Evolutionary conservation across 2,113 vertebrate genomes (phyloP).

Genomic region (Seriola rivoliana): DNA sequence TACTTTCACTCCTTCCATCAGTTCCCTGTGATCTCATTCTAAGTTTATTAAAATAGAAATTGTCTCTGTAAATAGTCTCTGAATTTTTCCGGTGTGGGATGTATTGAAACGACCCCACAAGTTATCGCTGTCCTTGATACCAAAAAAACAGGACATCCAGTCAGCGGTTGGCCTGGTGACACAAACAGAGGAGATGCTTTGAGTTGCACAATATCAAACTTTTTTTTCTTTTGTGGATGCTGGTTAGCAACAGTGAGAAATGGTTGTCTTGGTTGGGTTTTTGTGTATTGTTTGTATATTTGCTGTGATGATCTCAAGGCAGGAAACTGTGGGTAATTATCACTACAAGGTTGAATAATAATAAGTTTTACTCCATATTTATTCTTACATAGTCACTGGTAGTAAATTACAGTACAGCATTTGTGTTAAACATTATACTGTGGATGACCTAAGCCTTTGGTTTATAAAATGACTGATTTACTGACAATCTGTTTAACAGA

Average conservation of each 20-base stretch:
- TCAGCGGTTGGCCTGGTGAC: slow-evolving; percentile 44
- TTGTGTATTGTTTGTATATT: slow-evolving; percentile 51
- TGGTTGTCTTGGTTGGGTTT: slow-evolving; percentile 34
- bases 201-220: slow-evolving; percentile 2
- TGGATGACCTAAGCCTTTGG: slow-evolving; percentile 42
- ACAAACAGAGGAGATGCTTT: slow-evolving; percentile 42
- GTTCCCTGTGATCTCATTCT: slow-evolving; percentile 39
- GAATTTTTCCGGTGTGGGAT: slow-evolving; percentile 48
- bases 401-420: slow-evolving; percentile 33
- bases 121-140: slow-evolving; percentile 30
- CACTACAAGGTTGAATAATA: slow-evolving; percentile 42
- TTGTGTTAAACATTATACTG: slow-evolving; percentile 44
- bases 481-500: slow-evolving; percentile 38
- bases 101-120: slow-evolving; percentile 52
- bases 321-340: slow-evolving; percentile 51
- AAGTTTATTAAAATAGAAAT: slow-evolving; percentile 29
- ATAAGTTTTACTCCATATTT: slow-evolving; percentile 20
- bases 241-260: slow-evolving; percentile 52
- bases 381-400: slow-evolving; percentile 23
- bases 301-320: slow-evolving; percentile 37
- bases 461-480: slow-evolving; percentile 34
- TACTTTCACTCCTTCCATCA: slow-evolving; percentile 38
- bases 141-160: slow-evolving; percentile 15
- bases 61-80: slow-evolving; percentile 48
- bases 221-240: slow-evolving; percentile 30